Conservation (phyloP, 2,888 invertebrate species). For the Ganaspis brasiliensis region DNA sequence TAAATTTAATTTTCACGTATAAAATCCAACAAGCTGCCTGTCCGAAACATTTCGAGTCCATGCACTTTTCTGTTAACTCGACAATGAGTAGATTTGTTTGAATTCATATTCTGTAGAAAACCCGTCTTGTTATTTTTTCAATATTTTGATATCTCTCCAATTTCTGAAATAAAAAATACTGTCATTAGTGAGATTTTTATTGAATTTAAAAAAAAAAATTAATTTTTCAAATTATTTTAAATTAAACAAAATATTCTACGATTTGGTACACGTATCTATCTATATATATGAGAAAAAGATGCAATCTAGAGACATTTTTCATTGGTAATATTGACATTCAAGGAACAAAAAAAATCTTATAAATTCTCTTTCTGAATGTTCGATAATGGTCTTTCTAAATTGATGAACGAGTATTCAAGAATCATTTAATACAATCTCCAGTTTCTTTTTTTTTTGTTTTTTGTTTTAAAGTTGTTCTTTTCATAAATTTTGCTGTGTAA, state of each 20-base stretch:
- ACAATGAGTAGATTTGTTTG: background rate
- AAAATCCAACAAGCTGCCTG: conserved; percentile 16
- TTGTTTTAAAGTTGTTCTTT: background rate
- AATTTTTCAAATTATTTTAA: too few relatives aligned
- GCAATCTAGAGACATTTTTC: conserved; percentile 5
- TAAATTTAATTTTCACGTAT: conserved; percentile 10
- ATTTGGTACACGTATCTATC: too few relatives aligned
- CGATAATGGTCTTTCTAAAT: conserved; percentile 3
- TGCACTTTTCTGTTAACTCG: background rate
- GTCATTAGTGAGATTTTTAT: background rate
- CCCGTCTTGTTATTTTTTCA: background rate
- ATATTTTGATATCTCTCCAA: background rate
- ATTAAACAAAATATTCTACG: too few relatives aligned
- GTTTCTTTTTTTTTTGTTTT: background rate
- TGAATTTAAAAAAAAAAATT: too few relatives aligned
- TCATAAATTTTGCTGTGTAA: background rate
- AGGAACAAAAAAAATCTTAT: background rate
- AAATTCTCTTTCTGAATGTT: background rate
- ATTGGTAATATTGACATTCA: conserved; percentile 2
- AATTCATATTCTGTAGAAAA: background rate
- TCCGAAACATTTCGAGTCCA: background rate
- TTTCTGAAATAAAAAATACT: background rate
- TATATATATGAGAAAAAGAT: conserved; percentile 6
- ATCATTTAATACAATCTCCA: background rate
- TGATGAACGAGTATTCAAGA: background rate